A percentile compares a stretch with the other conserved stretches of the same genome.
These are phyloP conservation scores for Xylota sylvarum DNA, from an alignment of 2,888 invertebrate species.

Conservation along the genomic window DNA sequence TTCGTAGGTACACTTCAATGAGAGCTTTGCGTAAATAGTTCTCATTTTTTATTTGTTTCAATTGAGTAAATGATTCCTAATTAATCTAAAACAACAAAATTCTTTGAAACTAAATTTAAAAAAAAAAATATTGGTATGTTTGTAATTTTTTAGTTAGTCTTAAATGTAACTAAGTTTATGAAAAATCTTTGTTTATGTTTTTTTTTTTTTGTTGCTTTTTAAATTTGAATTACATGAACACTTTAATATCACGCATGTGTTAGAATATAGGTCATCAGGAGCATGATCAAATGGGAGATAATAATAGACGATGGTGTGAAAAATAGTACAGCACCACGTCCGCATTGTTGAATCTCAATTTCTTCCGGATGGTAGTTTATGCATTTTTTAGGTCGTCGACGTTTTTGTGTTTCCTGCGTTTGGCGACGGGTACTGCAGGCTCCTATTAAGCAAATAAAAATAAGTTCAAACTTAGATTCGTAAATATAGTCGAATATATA, in stretches of 20 bases:
- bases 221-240: slow-evolving; percentile 58
- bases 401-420: slow-evolving; percentile 88
- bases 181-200: slow-evolving; percentile 16
- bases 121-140: slow-evolving; percentile 37
- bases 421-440: slow-evolving; percentile 86
- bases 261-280: slow-evolving; percentile 81
- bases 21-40: slow-evolving; percentile 11
- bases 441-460: slow-evolving; percentile 79
- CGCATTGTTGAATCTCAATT: slow-evolving; percentile 85
- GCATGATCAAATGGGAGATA: slow-evolving; percentile 82
- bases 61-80: slow-evolving; percentile 28
- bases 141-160: slow-evolving; percentile 62
- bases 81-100: slow-evolving; percentile 3
- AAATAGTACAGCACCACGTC: slow-evolving; percentile 82
- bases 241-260: slow-evolving; percentile 84
- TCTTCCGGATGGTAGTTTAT: slow-evolving; percentile 96
- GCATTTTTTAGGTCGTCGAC: slow-evolving; percentile 91
- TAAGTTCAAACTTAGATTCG: no score
- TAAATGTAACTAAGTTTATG: slow-evolving; percentile 68
- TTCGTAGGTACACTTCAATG: slow-evolving; percentile 76
- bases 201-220: slow-evolving; percentile 16
- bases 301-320: slow-evolving; percentile 81
- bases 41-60: slow-evolving; percentile 26
- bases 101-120: neutral
- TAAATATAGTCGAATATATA: no score